phyloP scores from a whole-genome alignment of 2,888 invertebrate genomes.

The Standfussiana lucernea region DNA sequence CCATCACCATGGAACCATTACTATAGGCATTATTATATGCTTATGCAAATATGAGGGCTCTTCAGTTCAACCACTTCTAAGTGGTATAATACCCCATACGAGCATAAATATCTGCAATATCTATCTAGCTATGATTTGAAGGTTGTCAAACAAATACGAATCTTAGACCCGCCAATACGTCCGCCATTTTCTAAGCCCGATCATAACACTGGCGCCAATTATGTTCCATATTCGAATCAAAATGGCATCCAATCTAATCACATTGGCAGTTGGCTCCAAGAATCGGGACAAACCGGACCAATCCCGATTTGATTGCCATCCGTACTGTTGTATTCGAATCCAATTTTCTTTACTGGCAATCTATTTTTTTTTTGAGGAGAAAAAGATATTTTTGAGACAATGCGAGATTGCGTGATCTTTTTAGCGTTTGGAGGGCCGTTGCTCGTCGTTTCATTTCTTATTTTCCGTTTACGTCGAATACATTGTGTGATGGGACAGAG shows the following conservation, averaged over 20 bases:
- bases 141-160: not conserved
- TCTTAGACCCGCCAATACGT: not conserved
- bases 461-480: not conserved
- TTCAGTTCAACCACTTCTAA: not conserved
- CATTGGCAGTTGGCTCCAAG: conserved; percentile 52
- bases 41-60: not conserved
- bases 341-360: conserved; percentile 68
- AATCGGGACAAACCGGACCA: conserved; percentile 55
- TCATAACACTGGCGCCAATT: conserved; percentile 52
- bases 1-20: too few species aligned
- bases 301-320: conserved; percentile 65
- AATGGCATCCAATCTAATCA: conserved; percentile 63
- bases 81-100: not conserved
- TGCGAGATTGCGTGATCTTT: conserved; percentile 52
- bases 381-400: conserved; percentile 63
- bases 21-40: not conserved
- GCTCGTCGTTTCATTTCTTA: conserved; percentile 24
- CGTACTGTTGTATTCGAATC: conserved; percentile 66
- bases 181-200: conserved; percentile 37
- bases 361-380: conserved; percentile 59
- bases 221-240: conserved; percentile 59
- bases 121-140: not conserved
- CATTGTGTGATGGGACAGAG: not conserved
- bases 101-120: not conserved
- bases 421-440: conserved; percentile 10